Conservation (phyloP, 2,797 vertebrate species). For the Silurus aristotelis region DNA sequence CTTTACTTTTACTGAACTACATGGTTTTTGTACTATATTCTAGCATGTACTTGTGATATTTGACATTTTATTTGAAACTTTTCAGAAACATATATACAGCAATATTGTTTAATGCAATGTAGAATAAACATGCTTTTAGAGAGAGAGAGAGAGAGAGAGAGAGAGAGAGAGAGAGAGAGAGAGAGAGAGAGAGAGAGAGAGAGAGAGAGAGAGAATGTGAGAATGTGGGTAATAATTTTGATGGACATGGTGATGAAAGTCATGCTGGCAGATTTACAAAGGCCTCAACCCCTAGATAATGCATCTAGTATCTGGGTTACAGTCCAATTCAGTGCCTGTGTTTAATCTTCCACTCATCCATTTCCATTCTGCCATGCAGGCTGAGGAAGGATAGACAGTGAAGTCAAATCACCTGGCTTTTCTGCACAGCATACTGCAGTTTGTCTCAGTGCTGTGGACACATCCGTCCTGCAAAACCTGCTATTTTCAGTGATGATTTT, state of each 20-base stretch:
- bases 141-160: neutral
- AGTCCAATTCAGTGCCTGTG: slow-evolving; percentile 23
- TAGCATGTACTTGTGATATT: neutral
- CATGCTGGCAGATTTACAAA: slow-evolving; percentile 34
- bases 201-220: neutral
- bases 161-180: too few relatives aligned
- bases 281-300: slow-evolving; percentile 25
- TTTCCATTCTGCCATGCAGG: slow-evolving; percentile 33
- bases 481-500: neutral
- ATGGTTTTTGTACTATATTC: neutral
- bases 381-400: slow-evolving; percentile 29
- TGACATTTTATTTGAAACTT: slow-evolving; percentile 13
- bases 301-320: slow-evolving; percentile 24
- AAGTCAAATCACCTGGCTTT: slow-evolving; percentile 41
- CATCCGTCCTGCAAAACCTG: slow-evolving; percentile 18
- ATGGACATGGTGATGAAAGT: slow-evolving; percentile 22
- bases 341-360: slow-evolving; percentile 37
- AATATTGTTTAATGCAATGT: neutral
- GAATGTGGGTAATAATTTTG: neutral
- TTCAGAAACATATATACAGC: neutral
- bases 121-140: neutral
- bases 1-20: too few relatives aligned
- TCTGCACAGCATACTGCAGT: slow-evolving; percentile 6
- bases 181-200: neutral
- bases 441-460: slow-evolving; percentile 24